A percentile compares a stretch with the other conserved stretches of the same genome.
These are phyloP conservation scores for Halcyon senegalensis DNA, from an alignment of 2,113 vertebrate genomes.

Conservation along the genomic window DNA sequence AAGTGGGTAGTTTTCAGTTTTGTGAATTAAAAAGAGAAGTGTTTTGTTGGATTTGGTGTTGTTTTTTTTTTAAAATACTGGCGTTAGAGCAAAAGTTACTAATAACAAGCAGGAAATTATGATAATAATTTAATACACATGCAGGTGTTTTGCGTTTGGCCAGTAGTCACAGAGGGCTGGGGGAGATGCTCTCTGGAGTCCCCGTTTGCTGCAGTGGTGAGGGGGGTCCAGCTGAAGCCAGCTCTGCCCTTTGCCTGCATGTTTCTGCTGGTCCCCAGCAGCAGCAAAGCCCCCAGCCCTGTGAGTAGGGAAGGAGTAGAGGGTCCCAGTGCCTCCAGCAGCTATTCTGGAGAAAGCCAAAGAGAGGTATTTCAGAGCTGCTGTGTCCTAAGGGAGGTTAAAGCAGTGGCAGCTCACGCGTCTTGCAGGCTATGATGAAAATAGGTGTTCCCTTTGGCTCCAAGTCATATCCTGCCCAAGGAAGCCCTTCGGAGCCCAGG, in stretches of 20 bases:
- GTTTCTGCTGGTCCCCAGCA: background rate
- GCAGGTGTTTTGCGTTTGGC: constrained; percentile 44
- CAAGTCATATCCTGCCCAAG: constrained; percentile 42
- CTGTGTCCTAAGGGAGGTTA: background rate
- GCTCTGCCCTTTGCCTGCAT: background rate
- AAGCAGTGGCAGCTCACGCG: constrained; percentile 24
- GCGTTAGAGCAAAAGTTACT: background rate
- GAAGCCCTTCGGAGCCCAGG: constrained; percentile 9
- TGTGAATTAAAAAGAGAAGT: background rate
- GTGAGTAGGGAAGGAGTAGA: background rate
- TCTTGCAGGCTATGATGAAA: constrained; percentile 28
- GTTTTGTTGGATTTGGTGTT: too few relatives aligned
- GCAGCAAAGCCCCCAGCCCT: rapidly evolving
- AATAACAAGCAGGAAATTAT: constrained; percentile 59
- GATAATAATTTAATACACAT: background rate
- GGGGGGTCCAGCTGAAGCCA: background rate
- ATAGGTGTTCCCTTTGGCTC: constrained; percentile 35
- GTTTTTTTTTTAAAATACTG: background rate
- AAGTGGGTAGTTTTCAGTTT: background rate
- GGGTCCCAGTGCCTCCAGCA: background rate
- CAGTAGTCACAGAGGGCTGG: background rate
- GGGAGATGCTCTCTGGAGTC: background rate
- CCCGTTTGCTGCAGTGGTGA: background rate
- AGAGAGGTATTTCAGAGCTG: background rate
- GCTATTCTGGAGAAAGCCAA: background rate